Evolutionary conservation across 2,888 invertebrate species (phyloP).

Genomic region (Lydus trimaculatus): DNA sequence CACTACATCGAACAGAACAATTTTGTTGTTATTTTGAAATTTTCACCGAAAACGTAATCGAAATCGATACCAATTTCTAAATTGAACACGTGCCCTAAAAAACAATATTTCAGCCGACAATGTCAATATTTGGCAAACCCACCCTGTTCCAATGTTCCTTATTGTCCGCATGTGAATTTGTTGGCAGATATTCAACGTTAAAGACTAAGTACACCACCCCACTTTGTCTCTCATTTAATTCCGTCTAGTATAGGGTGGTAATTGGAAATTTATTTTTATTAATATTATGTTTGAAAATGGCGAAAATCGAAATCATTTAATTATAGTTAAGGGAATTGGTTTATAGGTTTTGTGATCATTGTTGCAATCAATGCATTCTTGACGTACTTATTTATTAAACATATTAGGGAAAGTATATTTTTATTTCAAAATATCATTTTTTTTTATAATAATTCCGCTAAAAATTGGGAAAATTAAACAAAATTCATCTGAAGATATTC

Average conservation of each 20-base stretch:
- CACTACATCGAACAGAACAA: too few species aligned
- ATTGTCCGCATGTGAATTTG: slow-evolving; percentile 27
- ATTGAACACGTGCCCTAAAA: slow-evolving; percentile 53
- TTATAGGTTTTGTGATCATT: too few species aligned
- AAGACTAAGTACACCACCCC: slow-evolving; percentile 16
- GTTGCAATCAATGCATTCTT: too few species aligned
- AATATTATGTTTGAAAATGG: neutral
- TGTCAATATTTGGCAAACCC: slow-evolving; percentile 53
- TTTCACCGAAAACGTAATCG: slow-evolving; percentile 14
- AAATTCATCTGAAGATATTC: neutral
- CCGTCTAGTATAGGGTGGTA: slow-evolving; percentile 26
- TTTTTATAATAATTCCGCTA: too few species aligned
- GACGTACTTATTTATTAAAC: too few species aligned
- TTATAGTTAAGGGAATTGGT: too few species aligned
- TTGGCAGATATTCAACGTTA: slow-evolving; percentile 17
- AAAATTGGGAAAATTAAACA: neutral
- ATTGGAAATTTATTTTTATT: neutral
- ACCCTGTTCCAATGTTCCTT: slow-evolving; percentile 48
- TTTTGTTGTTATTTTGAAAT: neutral
- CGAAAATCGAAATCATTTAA: slow-evolving; percentile 12
- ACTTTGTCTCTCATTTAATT: slow-evolving; percentile 19
- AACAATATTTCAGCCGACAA: slow-evolving; percentile 54
- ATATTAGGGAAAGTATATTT: too few species aligned
- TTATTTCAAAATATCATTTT: too few species aligned
- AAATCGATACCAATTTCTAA: slow-evolving; percentile 56